Percentiles rank a stretch among this genome's conserved stretches.
These are phyloP conservation scores for Rissa tridactyla DNA, from an alignment of 2,113 vertebrate species.

Conservation along the genomic window DNA sequence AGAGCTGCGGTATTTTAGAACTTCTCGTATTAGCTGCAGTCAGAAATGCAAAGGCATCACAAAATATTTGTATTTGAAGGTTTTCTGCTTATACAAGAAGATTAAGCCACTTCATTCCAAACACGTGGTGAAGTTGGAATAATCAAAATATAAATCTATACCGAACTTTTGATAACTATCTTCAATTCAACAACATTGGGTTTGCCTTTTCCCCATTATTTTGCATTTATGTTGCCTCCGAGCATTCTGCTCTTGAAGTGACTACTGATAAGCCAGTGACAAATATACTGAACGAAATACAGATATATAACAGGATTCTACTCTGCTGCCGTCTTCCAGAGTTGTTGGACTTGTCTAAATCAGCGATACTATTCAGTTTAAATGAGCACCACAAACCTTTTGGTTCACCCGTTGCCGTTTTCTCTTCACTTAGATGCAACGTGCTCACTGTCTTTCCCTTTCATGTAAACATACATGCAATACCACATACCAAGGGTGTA, in stretches of 20 bases:
- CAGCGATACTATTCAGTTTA: neutral
- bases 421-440: neutral
- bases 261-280: neutral
- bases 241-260: neutral
- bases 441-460: accelerated
- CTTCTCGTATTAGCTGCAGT: neutral
- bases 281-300: neutral
- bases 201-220: neutral
- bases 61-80: neutral
- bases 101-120: neutral
- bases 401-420: neutral
- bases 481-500: neutral
- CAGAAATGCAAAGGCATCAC: neutral
- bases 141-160: neutral
- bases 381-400: neutral
- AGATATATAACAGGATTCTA: neutral
- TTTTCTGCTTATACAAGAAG: neutral
- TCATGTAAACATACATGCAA: neutral
- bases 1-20: neutral
- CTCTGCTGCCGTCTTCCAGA: neutral
- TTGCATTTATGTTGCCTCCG: neutral
- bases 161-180: neutral
- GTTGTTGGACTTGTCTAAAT: neutral
- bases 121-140: neutral
- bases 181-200: neutral